Percentiles rank a stretch among this genome's conserved stretches.
These are phyloP conservation scores for Scaeva pyrastri DNA, from an alignment of 2,888 invertebrate species.

Conservation along the genomic window DNA sequence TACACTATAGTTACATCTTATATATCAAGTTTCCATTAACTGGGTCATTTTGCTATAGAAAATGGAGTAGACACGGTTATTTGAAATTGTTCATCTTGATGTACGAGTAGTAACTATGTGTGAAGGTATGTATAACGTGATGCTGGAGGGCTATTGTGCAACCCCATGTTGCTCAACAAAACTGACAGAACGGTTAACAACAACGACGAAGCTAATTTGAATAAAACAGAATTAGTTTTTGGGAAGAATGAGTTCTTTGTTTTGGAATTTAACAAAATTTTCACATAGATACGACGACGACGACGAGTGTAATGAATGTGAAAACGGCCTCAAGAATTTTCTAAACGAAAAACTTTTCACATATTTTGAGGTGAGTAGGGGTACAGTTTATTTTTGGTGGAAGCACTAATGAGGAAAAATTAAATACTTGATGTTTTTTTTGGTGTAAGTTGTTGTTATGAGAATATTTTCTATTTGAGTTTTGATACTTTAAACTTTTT, in stretches of 20 bases:
- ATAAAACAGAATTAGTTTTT: neutral
- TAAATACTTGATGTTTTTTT: too few relatives aligned
- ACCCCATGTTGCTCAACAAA: neutral
- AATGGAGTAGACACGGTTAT: slow-evolving; percentile 30
- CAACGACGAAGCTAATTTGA: neutral
- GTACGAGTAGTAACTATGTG: too few relatives aligned
- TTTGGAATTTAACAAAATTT: neutral
- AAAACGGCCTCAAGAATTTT: too few relatives aligned
- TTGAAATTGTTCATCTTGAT: slow-evolving; percentile 42
- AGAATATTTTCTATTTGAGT: too few relatives aligned
- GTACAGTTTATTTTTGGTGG: too few relatives aligned
- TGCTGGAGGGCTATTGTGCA: slow-evolving; percentile 27
- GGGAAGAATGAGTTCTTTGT: neutral
- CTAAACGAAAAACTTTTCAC: too few relatives aligned
- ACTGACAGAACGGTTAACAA: slow-evolving; percentile 5
- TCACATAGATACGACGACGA: neutral
- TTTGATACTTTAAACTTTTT: too few relatives aligned
- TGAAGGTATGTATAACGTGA: slow-evolving; percentile 41
- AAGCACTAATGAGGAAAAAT: too few relatives aligned
- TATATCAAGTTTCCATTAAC: slow-evolving; percentile 8
- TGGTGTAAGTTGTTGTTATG: too few relatives aligned
- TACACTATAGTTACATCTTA: neutral
- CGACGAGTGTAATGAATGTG: too few relatives aligned
- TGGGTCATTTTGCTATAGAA: slow-evolving; percentile 24
- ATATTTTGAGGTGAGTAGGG: too few relatives aligned